Evolutionary conservation across 2,797 vertebrate genomes (phyloP), one percentile per base, ranked within the genome.

Genomic region (Bovichtus variegatus): DNA sequence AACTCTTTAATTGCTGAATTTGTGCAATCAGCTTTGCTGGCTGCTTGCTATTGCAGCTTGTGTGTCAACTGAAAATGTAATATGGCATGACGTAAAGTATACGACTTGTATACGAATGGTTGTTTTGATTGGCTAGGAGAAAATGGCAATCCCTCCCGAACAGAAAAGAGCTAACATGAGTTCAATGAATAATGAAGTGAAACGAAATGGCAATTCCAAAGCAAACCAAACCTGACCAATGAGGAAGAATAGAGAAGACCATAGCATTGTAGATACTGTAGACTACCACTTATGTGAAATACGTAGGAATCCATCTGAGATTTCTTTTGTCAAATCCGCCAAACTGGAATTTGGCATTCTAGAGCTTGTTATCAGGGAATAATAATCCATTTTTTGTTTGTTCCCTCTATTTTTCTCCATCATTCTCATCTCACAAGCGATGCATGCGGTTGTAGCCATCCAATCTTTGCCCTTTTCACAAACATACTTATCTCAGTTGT

Each of bases 311-410:
- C 31, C 8, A 34, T n/a, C n/a, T n/a, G n/a, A n/a, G 76, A 84
- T 74, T 71, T 57, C 53, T 83, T 51, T 29, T 74, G 71, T 83
- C 53, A 41, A 72, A 68, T 82, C 78, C 73, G 81, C 69, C 67
- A 81, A 59, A 67, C 76, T 46, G 29, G 67, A 71, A 82, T 89
- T 84, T 85, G 68, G 66, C 60, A 66, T 72, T 74, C 51, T 62
- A 74, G 46, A 66, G 65, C 67, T 63, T 59, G 34, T 59, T 54
- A 90, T 92, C 84, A 69, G 82, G 76, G 91, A 87, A 86, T 86
- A 85, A 86, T 91, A 81, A 87, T 66, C 55, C 29, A 82, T 82
- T 87, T 76, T 47, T 76, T 71, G 64, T 78, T 64, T 66, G 62
- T 58, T 49, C 44, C 67, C 58, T 59, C 27, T 72, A 59, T 6